A percentile compares a stretch with the other conserved stretches of the same genome.
Evolutionary conservation across 2,888 invertebrate species (phyloP).

Genomic region (Diplazon laetatorius): DNA sequence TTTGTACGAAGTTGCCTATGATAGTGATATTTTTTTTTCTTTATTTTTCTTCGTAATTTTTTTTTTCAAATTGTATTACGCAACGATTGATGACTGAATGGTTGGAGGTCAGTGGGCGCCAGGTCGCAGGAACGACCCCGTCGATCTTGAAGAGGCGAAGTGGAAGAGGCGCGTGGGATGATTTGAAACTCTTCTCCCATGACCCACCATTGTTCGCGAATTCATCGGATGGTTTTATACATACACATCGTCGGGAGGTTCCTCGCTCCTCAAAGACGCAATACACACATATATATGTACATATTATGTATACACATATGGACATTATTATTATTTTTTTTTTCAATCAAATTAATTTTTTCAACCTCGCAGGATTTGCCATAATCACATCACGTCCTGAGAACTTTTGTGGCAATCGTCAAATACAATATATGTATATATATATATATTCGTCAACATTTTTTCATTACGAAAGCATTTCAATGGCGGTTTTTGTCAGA

Average conservation of each 20-base stretch:
- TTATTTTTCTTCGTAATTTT: too few species aligned
- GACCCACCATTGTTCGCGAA: constrained; percentile 55
- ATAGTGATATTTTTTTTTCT: background rate
- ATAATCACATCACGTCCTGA: background rate
- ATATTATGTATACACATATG: too few species aligned
- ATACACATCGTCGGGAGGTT: constrained; percentile 7
- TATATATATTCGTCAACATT: background rate
- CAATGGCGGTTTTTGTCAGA: background rate
- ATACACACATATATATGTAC: too few species aligned
- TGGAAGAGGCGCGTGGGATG: constrained; percentile 51
- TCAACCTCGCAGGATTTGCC: constrained; percentile 1
- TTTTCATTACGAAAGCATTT: background rate
- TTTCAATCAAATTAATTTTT: constrained; percentile 29
- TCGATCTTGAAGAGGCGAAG: constrained; percentile 58
- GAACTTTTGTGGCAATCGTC: background rate
- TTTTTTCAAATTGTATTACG: constrained; percentile 15
- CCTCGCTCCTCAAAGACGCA: background rate
- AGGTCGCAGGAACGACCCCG: constrained; percentile 46
- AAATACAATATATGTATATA: background rate
- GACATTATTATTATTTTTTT: too few species aligned
- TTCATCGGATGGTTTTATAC: constrained; percentile 23
- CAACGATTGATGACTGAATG: constrained; percentile 32
- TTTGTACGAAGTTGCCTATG: too few species aligned
- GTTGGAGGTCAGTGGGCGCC: constrained; percentile 51
- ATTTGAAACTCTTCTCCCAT: constrained; percentile 56